phyloP scores from a whole-genome alignment of 2,888 invertebrate species.

The Rhingia campestris region DNA sequence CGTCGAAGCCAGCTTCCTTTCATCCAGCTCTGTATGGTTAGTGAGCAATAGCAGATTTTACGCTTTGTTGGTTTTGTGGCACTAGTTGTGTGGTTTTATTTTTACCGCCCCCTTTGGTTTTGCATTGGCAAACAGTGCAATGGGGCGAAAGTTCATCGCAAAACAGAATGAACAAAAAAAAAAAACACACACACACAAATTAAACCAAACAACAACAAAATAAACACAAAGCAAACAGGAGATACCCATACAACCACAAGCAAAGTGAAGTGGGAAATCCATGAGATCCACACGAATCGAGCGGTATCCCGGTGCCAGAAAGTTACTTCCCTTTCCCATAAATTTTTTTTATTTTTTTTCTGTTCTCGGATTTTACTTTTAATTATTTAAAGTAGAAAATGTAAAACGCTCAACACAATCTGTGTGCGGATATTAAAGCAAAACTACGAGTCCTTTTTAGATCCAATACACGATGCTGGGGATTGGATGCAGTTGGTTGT shows the following conservation, averaged over 20 bases:
- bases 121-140: slow-evolving; percentile 45
- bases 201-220: slow-evolving; percentile 34
- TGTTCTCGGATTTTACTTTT: slow-evolving; percentile 29
- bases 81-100: slow-evolving; percentile 43
- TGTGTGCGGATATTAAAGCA: slow-evolving; percentile 1
- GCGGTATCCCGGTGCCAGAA: neutral
- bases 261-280: slow-evolving; percentile 32
- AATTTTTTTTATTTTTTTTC: neutral
- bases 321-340: neutral
- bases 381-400: slow-evolving; percentile 50
- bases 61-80: slow-evolving; percentile 42
- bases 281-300: slow-evolving; percentile 19
- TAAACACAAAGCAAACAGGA: neutral
- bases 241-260: neutral
- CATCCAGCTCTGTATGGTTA: neutral
- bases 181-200: slow-evolving; percentile 11
- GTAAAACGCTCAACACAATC: slow-evolving; percentile 5
- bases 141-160: slow-evolving; percentile 64
- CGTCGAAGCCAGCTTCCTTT: neutral
- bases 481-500: neutral
- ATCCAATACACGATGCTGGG: neutral
- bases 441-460: slow-evolving; percentile 15
- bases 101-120: slow-evolving; percentile 3
- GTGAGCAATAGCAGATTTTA: slow-evolving; percentile 23
- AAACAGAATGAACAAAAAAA: slow-evolving; percentile 14